Evolutionary conservation across 2,888 invertebrate species (phyloP).

Genomic region (Sminthurides aquaticus): DNA sequence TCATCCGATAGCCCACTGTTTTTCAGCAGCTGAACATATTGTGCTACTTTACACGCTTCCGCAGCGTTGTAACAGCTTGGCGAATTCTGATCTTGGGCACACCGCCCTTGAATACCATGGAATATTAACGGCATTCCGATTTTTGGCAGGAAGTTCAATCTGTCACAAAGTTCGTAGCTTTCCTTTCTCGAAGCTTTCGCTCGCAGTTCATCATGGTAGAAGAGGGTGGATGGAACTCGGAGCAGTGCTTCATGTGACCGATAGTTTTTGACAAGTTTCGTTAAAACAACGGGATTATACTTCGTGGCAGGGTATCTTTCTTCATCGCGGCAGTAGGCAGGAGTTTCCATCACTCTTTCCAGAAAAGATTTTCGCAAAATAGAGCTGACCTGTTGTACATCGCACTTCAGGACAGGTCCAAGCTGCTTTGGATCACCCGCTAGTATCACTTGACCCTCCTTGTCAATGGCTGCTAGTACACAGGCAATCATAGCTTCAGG

Average conservation of each 20-base stretch:
- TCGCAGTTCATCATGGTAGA: conserved; percentile 61
- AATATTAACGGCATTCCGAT: conserved; percentile 55
- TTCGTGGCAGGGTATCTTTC: conserved; percentile 44
- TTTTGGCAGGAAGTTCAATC: conserved; percentile 47
- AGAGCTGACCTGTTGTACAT: conserved; percentile 44
- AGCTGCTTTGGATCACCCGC: conserved; percentile 69
- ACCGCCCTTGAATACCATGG: conserved; percentile 54
- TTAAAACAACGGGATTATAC: conserved; percentile 59
- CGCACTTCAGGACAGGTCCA: conserved; percentile 55
- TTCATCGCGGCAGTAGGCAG: conserved; percentile 48
- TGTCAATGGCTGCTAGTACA: conserved; percentile 9
- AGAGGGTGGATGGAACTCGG: conserved; percentile 57
- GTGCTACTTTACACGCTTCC: conserved; percentile 55
- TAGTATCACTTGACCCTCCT: conserved; percentile 48
- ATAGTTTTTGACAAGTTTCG: conserved; percentile 67
- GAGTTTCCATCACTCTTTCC: conserved; percentile 58
- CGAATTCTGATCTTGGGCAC: conserved; percentile 51
- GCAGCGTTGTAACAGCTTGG: conserved; percentile 55
- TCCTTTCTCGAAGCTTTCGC: conserved; percentile 44
- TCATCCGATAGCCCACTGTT: conserved; percentile 51
- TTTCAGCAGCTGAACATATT: conserved; percentile 55
- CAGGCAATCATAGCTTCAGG: conserved; percentile 18
- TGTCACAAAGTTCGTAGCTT: conserved; percentile 47
- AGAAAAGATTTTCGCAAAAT: conserved; percentile 57
- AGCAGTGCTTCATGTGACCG: conserved; percentile 63